Conservation (phyloP, 2,797 vertebrate genomes). For the Siniperca obscura region DNA sequence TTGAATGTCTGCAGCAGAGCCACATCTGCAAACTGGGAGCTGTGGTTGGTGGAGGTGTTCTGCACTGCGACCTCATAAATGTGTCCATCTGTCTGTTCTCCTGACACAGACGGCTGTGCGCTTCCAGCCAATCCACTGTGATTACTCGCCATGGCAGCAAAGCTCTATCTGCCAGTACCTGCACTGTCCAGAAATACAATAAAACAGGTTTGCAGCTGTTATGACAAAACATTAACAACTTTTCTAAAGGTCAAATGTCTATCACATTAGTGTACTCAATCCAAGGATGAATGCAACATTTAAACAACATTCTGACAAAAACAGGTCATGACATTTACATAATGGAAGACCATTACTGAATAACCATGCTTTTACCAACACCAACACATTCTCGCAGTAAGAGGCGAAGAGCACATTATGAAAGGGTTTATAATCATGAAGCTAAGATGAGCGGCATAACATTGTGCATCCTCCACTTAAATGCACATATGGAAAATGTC, state of each 20-base stretch:
- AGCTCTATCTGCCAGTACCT: constrained; percentile 10
- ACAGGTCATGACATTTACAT: constrained; percentile 41
- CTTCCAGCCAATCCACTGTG: constrained; percentile 51
- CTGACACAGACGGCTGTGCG: constrained; percentile 29
- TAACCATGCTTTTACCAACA: constrained; percentile 32
- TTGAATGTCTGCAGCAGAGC: constrained; percentile 82
- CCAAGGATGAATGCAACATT: background rate
- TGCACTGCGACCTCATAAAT: constrained; percentile 74
- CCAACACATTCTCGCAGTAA: constrained; percentile 4
- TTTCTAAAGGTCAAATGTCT: constrained; percentile 29
- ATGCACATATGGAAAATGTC: constrained; percentile 28
- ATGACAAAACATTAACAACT: background rate
- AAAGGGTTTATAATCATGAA: constrained; percentile 15
- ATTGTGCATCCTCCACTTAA: background rate
- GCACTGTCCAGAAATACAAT: constrained; percentile 16
- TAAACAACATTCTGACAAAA: constrained; percentile 10
- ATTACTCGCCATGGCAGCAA: constrained; percentile 74
- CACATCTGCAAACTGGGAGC: constrained; percentile 81
- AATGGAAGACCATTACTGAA: constrained; percentile 16
- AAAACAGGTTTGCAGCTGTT: constrained; percentile 1
- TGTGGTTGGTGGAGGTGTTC: constrained; percentile 76
- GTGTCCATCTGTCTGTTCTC: constrained; percentile 38
- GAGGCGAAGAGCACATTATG: background rate
- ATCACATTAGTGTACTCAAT: background rate
- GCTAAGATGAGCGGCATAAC: background rate